Percentiles rank a stretch among this genome's conserved stretches.
Evolutionary conservation across 2,888 invertebrate species (phyloP).

Genomic region (Pollenia angustigena): DNA sequence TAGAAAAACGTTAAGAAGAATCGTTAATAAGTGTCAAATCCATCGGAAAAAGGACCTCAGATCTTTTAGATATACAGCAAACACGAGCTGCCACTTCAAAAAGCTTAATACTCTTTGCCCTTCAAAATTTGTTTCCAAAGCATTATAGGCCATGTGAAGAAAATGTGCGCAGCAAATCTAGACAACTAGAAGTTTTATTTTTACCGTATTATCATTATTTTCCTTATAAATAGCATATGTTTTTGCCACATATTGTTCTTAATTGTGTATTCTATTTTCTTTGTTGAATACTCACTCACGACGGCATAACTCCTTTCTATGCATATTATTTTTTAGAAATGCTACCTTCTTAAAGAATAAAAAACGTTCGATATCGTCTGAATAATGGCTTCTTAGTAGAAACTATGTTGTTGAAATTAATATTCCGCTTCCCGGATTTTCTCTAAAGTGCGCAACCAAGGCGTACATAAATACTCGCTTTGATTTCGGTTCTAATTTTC

Average conservation of each 20-base stretch:
- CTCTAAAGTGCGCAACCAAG: not conserved
- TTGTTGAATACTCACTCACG: not conserved
- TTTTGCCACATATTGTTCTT: not conserved
- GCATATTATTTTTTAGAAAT: not conserved
- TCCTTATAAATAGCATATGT: not conserved
- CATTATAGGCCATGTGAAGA: not conserved
- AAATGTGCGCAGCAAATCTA: not conserved
- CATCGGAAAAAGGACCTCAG: not conserved
- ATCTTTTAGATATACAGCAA: not conserved
- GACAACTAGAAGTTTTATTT: not conserved
- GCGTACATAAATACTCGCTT: conserved; percentile 11
- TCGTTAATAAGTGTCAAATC: not conserved
- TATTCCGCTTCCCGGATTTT: not conserved
- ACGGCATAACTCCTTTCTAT: not conserved
- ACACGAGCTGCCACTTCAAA: not conserved
- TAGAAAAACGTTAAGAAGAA: not conserved
- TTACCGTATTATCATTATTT: not conserved
- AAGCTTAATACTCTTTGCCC: not conserved
- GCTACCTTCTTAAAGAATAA: not conserved
- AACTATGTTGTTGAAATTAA: conserved; percentile 4
- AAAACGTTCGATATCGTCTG: not conserved
- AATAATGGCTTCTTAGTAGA: not conserved
- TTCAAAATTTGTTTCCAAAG: not conserved
- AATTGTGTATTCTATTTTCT: not conserved
- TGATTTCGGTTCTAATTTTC: not conserved